Evolutionary conservation across 2,888 invertebrate species (phyloP).

Genomic region (Clistopyga incitator): DNA sequence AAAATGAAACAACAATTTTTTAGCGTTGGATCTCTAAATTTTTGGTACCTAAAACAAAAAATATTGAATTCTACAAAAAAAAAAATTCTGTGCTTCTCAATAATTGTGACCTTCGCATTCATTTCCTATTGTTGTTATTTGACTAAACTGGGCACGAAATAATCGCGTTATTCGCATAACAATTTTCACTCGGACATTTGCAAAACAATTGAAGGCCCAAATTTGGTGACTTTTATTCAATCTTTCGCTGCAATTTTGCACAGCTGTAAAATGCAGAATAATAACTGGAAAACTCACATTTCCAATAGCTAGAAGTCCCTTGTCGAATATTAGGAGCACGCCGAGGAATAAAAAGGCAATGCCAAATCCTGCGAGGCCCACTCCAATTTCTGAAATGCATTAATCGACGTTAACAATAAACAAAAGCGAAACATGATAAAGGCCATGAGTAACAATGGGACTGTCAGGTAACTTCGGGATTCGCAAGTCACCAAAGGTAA

Average conservation of each 20-base stretch:
- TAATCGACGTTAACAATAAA: not conserved
- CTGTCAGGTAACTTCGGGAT: slow-evolving; percentile 13
- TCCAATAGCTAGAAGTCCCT: slow-evolving; percentile 98
- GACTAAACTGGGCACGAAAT: not conserved
- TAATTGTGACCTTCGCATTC: too few relatives aligned
- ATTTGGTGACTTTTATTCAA: not conserved
- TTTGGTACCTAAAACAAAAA: too few relatives aligned
- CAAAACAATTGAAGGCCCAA: not conserved
- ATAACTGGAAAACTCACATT: slow-evolving; percentile 91
- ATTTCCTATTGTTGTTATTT: not conserved
- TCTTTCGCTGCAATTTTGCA: not conserved
- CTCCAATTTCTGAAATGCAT: slow-evolving; percentile 94
- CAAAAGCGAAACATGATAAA: not conserved
- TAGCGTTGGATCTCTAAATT: too few relatives aligned
- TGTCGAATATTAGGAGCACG: slow-evolving; percentile 96
- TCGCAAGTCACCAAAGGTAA: slow-evolving; percentile 40
- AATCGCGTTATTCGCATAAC: not conserved
- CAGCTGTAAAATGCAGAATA: not conserved
- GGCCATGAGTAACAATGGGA: not conserved
- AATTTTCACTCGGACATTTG: not conserved
- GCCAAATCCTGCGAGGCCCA: slow-evolving; percentile 98
- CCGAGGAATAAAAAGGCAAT: slow-evolving; percentile 97
- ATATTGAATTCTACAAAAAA: too few relatives aligned
- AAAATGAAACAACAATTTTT: too few relatives aligned
- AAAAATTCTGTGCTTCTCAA: too few relatives aligned